A percentile compares a stretch with the other conserved stretches of the same genome.
Conservation (phyloP, 2,888 invertebrate species). For the Drosophila meridiana region DNA sequence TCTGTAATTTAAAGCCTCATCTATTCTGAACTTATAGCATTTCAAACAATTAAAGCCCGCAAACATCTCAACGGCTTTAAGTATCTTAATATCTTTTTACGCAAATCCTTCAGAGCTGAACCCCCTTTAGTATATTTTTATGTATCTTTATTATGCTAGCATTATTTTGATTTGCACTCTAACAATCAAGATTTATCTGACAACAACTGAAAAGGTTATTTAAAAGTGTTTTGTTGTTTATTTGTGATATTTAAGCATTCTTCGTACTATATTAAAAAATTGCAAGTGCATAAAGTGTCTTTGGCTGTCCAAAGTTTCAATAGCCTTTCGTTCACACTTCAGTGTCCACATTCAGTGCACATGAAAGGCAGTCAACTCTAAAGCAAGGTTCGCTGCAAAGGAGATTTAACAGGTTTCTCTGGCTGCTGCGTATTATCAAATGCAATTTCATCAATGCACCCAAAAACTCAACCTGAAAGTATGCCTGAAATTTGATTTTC, state of each 20-base stretch:
- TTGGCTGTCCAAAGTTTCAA: constrained; percentile 4
- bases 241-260: background rate
- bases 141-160: background rate
- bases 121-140: background rate
- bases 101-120: background rate
- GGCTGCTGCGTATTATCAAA: constrained; percentile 59
- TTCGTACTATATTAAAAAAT: background rate
- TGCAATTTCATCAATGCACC: constrained; percentile 64
- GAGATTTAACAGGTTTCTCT: constrained; percentile 7
- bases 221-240: background rate
- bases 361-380: constrained; percentile 14
- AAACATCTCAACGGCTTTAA: too few species aligned
- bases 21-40: too few species aligned
- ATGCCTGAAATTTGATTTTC: constrained; percentile 67
- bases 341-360: constrained; percentile 52
- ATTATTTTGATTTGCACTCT: background rate
- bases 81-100: background rate
- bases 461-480: constrained; percentile 41
- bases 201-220: background rate
- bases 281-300: background rate
- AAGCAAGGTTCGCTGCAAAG: constrained; percentile 15
- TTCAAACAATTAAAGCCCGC: too few species aligned
- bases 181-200: background rate
- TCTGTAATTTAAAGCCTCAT: too few species aligned
- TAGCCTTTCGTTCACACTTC: constrained; percentile 51